Evolutionary conservation across 30 jellyfish, hydroid and myxozoan species (phyloP).

Genomic region (Chironex yamaguchii): DNA sequence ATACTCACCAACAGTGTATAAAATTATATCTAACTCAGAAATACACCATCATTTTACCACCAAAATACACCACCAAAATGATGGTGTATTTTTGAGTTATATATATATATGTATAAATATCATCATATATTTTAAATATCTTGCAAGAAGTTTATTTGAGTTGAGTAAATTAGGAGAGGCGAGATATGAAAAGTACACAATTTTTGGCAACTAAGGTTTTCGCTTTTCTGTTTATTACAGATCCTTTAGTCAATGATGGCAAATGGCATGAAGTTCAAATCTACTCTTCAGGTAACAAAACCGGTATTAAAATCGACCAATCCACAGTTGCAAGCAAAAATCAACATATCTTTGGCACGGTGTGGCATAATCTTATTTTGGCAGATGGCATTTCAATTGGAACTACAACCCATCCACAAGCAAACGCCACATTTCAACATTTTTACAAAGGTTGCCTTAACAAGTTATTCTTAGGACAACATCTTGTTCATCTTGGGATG

Average conservation of each 20-base stretch:
- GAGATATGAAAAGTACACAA: no score
- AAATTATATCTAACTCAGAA: no score
- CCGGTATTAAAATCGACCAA: not conserved
- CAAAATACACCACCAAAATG: no score
- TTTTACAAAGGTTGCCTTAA: constrained; percentile 67
- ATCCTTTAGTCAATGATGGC: constrained; percentile 26
- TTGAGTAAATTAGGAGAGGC: no score
- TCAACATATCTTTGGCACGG: not conserved
- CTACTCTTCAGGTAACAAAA: not conserved
- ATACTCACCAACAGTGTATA: no score
- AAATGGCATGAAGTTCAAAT: constrained; percentile 1
- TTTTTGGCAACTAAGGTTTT: no score
- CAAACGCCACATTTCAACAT: constrained; percentile 1
- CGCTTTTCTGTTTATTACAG: not conserved
- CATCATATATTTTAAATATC: no score
- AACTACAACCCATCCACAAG: not conserved
- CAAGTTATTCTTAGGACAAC: constrained; percentile 30
- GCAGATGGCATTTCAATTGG: constrained; percentile 43
- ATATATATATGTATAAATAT: no score
- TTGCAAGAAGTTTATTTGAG: no score
- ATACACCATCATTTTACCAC: no score
- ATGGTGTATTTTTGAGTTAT: no score
- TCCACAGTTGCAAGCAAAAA: not conserved
- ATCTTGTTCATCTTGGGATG: constrained; percentile 5
- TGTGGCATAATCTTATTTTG: constrained; percentile 8